phyloP scores from a whole-genome alignment of 64 coral and sea anemone genomes.

The Montipora capricornis region DNA sequence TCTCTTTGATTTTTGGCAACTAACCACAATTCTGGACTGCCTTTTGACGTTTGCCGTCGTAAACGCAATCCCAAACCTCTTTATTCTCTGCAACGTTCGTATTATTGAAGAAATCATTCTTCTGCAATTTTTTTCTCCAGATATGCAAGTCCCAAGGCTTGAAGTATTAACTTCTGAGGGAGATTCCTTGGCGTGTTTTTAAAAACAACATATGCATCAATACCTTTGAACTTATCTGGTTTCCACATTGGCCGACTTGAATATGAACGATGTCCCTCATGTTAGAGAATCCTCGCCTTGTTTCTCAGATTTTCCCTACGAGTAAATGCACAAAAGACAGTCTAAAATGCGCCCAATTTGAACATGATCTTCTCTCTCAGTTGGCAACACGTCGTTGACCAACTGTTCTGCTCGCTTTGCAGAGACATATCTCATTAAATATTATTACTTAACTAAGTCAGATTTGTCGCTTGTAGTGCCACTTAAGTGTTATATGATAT shows the following conservation, averaged over 20 bases:
- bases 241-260: conserved; percentile 93
- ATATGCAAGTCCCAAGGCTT: not conserved
- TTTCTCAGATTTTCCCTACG: conserved; percentile 19
- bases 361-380: not conserved
- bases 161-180: too few species aligned
- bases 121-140: not conserved
- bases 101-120: too few species aligned
- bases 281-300: not conserved
- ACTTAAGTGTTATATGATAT: conserved; percentile 16
- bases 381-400: not conserved
- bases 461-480: conserved; percentile 14
- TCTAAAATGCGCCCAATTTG: not conserved
- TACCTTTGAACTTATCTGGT: conserved; percentile 92
- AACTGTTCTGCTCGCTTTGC: not conserved
- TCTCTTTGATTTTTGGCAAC: too few species aligned
- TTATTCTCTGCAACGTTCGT: too few species aligned
- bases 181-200: not conserved
- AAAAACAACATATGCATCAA: not conserved
- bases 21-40: too few species aligned
- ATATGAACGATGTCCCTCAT: conserved; percentile 97
- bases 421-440: conserved; percentile 56
- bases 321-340: not conserved
- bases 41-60: too few species aligned
- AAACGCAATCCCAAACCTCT: too few species aligned
- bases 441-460: conserved; percentile 48